Evolutionary conservation across 92 coral and sea anemone species (phyloP), one percentile per base, ranked within the genome.

Genomic region (Montipora capitata): DNA sequence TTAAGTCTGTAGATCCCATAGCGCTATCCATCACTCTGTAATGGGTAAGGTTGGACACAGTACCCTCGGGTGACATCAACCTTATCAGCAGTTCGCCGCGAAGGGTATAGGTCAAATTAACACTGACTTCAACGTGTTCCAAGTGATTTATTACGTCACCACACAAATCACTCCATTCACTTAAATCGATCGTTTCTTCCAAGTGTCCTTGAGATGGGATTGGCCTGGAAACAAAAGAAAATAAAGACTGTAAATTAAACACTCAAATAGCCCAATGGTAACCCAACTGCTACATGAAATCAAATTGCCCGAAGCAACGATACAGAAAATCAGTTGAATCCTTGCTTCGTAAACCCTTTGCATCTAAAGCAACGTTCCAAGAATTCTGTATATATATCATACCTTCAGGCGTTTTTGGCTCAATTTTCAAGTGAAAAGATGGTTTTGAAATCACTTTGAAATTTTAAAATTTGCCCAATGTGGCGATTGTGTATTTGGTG

Each of bases 121-220:
- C 80, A 58, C 65, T 14, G 42, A 76, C 43, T 39, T 76, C 64
- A 5, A 76, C 80, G 45, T 76, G 80, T 13, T 76, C 80, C 63
- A 76, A 18, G 67, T 10, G 52, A 54, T 76, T 49, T 20, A 76
- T 76, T 52, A 17, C 45, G n/a, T 76, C 67, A 38, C 64, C 63
- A 52, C 80, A 76, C 40, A 1, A 1, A 20, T 52, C 20, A 3
- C 43, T 35, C 80, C 80, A 76, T 0, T 76, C 18, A 10, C 63
- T 52, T 2, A 76, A 39, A 11, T 52, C 64, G 49, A 76, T 76
- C 16, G 43, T 38, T 51, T 27, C 66, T 17, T 58, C 16, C 14
- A 52, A 75, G 13, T 20, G 3, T 5, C 39, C 65, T 49, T 3
- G 15, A 10, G 66, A 40, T 5, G 64, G 64, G 66, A 76, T 76